These are phyloP conservation scores for Ariolimax columbianus DNA, from an alignment of 2,888 invertebrate species.

Conservation along the genomic window DNA sequence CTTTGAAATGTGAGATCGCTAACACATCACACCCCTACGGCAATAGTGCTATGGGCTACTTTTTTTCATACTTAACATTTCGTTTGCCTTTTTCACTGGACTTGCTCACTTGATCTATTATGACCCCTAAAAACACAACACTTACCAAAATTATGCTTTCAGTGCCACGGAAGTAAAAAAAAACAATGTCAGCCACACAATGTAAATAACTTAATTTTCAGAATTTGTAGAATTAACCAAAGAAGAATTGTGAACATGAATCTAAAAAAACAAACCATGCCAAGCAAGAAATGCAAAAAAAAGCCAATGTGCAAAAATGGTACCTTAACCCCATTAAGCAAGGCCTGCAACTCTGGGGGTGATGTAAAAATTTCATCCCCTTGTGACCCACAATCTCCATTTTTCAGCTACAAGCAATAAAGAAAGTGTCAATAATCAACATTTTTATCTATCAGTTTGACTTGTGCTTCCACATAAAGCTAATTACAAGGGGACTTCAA, in stretches of 20 bases:
- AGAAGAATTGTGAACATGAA: neutral
- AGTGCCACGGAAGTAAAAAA: too few species aligned
- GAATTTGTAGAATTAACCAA: neutral
- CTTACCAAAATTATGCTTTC: too few species aligned
- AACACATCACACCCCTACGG: too few species aligned
- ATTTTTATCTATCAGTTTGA: neutral
- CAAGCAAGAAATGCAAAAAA: neutral
- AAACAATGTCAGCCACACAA: neutral
- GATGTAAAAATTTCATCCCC: conserved; percentile 23
- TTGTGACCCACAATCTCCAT: conserved; percentile 43
- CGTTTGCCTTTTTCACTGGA: too few species aligned
- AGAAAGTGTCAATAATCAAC: neutral
- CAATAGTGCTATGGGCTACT: too few species aligned
- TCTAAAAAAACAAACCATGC: neutral
- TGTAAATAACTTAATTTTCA: neutral
- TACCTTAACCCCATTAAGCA: conserved; percentile 53
- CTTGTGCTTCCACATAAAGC: too few species aligned
- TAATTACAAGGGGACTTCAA: too few species aligned
- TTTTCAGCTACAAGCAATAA: conserved; percentile 40
- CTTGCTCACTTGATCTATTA: too few species aligned
- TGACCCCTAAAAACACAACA: too few species aligned
- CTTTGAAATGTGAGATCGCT: too few species aligned
- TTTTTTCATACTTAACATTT: too few species aligned
- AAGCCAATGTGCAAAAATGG: neutral
- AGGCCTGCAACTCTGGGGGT: conserved; percentile 45